These are phyloP conservation scores for Carterocephalus palaemon DNA, from an alignment of 2,888 invertebrate species.

Conservation along the genomic window DNA sequence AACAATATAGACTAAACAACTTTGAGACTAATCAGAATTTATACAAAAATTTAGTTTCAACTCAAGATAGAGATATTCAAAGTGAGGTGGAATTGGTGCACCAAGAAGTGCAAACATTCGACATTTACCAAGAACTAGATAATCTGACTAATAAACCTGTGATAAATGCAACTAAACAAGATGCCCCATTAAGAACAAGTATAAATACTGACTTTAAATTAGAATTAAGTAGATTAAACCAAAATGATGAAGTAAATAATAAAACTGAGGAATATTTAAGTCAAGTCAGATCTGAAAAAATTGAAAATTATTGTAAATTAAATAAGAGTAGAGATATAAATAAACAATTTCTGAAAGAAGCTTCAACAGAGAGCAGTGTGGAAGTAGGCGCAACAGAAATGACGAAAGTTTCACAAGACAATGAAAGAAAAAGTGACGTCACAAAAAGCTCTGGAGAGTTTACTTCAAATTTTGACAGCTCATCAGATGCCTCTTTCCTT, in stretches of 20 bases:
- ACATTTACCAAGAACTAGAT: slow-evolving; percentile 44
- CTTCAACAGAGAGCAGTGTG: slow-evolving; percentile 35
- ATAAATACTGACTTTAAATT: slow-evolving; percentile 59
- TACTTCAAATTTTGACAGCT: slow-evolving; percentile 46
- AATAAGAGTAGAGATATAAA: slow-evolving; percentile 72
- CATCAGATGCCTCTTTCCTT: slow-evolving; percentile 60
- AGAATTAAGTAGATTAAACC: slow-evolving; percentile 62
- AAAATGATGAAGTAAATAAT: slow-evolving; percentile 49
- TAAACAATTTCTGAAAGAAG: slow-evolving; percentile 49
- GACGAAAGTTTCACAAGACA: slow-evolving; percentile 25
- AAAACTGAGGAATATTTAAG: slow-evolving; percentile 47
- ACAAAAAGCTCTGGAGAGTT: slow-evolving; percentile 35
- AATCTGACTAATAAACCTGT: slow-evolving; percentile 60
- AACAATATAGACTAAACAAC: slow-evolving; percentile 57
- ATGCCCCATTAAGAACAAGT: slow-evolving; percentile 59
- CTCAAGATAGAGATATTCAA: slow-evolving; percentile 39
- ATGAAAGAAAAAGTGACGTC: slow-evolving; percentile 27
- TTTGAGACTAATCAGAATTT: slow-evolving; percentile 58
- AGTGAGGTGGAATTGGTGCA: slow-evolving; percentile 45
- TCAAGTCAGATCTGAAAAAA: slow-evolving; percentile 70
- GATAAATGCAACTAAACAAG: slow-evolving; percentile 67
- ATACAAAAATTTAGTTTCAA: slow-evolving; percentile 48
- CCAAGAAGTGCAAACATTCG: slow-evolving; percentile 58
- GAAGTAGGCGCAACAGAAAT: slow-evolving; percentile 16
- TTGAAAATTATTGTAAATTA: slow-evolving; percentile 76